These are phyloP conservation scores for Xyrichtys novacula DNA, from an alignment of 2,797 vertebrate genomes.

Conservation along the genomic window DNA sequence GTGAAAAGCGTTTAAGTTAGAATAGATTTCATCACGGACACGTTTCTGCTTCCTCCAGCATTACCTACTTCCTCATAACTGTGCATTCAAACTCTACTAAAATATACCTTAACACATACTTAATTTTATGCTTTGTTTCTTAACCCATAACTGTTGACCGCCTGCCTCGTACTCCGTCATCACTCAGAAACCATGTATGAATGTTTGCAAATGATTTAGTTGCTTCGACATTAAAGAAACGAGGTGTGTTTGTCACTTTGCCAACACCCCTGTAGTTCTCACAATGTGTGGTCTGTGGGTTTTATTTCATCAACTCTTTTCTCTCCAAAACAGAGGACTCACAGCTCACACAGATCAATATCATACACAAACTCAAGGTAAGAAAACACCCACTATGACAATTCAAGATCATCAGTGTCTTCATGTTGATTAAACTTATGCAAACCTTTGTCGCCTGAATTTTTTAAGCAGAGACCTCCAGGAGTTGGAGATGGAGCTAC, in stretches of 20 bases:
- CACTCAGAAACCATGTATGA: neutral
- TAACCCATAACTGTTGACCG: neutral
- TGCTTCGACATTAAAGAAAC: neutral
- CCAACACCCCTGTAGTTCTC: neutral
- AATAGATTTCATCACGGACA: neutral
- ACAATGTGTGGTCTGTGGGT: neutral
- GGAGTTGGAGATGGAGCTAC: slow-evolving; percentile 59
- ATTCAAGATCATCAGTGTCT: neutral
- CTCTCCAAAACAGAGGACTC: slow-evolving; percentile 61
- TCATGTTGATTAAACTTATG: slow-evolving; percentile 21
- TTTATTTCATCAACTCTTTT: slow-evolving; percentile 1
- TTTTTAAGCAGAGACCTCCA: slow-evolving; percentile 53
- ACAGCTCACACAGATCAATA: slow-evolving; percentile 61
- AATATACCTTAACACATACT: neutral
- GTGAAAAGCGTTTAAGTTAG: neutral
- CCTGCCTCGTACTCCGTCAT: neutral
- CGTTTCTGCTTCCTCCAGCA: neutral
- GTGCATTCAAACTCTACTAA: neutral
- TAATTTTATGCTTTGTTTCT: neutral
- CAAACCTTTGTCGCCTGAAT: slow-evolving; percentile 39
- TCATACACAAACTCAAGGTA: slow-evolving; percentile 66
- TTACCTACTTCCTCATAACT: too few species aligned
- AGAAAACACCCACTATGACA: neutral
- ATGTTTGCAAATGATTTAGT: neutral
- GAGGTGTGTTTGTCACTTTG: neutral